These are phyloP conservation scores for Pseudachorutes palmiensis DNA, from an alignment of 1,140 invertebrate species.

Conservation along the genomic window DNA sequence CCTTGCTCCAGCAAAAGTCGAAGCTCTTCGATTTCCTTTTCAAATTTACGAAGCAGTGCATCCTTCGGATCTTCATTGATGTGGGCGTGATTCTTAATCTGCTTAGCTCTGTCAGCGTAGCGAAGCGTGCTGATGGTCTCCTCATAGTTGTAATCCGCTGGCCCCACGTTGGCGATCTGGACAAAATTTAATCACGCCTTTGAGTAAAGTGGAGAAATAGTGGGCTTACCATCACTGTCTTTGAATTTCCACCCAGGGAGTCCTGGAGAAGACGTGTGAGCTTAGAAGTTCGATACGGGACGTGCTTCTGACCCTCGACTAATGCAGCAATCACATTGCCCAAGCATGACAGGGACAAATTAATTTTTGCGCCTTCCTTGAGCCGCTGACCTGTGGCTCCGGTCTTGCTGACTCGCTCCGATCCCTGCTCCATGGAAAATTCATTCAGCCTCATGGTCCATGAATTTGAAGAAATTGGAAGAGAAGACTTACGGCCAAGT, in stretches of 20 bases:
- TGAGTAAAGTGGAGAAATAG: neutral
- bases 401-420: conserved; percentile 84
- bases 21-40: conserved; percentile 90
- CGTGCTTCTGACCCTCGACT: conserved; percentile 84
- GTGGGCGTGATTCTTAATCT: conserved; percentile 90
- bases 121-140: conserved; percentile 94
- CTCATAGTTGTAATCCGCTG: conserved; percentile 93
- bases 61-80: conserved; percentile 98
- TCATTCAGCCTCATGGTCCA: neutral
- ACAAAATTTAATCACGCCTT: conserved; percentile 6
- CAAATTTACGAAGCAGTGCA: conserved; percentile 87
- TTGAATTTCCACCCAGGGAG: conserved; percentile 90
- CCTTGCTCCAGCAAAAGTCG: conserved; percentile 70
- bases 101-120: conserved; percentile 95
- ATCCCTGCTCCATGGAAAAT: conserved; percentile 51
- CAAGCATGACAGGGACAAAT: conserved; percentile 82
- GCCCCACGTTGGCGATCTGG: conserved; percentile 87
- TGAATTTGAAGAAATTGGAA: neutral
- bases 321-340: conserved; percentile 93
- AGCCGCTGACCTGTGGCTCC: conserved; percentile 78
- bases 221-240: conserved; percentile 77
- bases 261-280: conserved; percentile 86
- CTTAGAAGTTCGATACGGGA: conserved; percentile 92
- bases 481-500: conserved; percentile 61
- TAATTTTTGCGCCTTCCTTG: conserved; percentile 92